phyloP scores from a whole-genome alignment of 2,797 vertebrate genomes.

The Pachyuromys duprasi region DNA sequence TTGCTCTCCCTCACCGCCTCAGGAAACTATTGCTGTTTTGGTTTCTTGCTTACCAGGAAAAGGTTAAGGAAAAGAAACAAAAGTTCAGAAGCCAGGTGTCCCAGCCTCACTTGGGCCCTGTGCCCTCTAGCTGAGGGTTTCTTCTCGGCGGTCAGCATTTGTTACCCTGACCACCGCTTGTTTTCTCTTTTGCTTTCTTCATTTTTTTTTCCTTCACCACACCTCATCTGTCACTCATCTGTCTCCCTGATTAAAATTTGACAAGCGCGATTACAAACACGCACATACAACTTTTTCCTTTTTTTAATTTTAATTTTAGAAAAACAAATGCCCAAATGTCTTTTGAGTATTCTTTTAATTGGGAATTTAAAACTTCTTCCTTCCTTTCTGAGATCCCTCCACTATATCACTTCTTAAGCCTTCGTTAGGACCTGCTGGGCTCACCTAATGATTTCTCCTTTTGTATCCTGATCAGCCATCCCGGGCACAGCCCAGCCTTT shows the following conservation, averaged over 20 bases:
- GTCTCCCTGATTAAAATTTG: constrained; percentile 60
- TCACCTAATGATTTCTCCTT: neutral
- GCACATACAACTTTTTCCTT: neutral
- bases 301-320: constrained; percentile 34
- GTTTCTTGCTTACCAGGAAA: neutral
- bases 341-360: neutral
- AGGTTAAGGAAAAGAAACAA: neutral
- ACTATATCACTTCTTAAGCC: neutral
- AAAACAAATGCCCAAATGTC: neutral
- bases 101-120: too few species aligned
- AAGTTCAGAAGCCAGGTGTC: neutral
- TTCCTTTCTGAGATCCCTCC: neutral
- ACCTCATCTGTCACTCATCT: constrained; percentile 36
- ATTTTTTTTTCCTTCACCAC: constrained; percentile 46
- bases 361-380: neutral
- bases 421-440: neutral
- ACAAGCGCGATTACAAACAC: constrained; percentile 8
- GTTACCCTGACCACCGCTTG: neutral
- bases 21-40: neutral
- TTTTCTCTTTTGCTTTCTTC: neutral
- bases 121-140: fast-evolving
- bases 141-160: neutral
- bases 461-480: too few species aligned
- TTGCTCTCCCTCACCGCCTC: neutral
- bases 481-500: neutral